Evolutionary conservation across 2,888 invertebrate genomes (phyloP), one percentile per base, ranked within the genome.

Genomic region (Dermolepida albohirtum): DNA sequence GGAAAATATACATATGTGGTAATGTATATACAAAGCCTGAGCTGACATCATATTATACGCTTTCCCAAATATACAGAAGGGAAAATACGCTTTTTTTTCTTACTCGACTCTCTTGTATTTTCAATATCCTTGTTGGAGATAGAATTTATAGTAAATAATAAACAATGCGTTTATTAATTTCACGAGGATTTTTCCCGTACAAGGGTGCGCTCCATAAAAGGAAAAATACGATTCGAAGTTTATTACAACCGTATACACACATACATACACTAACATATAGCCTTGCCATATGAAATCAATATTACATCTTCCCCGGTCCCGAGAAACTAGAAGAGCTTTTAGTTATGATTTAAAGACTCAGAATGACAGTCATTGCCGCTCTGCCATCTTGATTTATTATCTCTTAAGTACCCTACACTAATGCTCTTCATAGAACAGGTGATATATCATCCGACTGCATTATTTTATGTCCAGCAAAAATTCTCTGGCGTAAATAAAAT

Each of bases 271-370:
- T 11, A 16, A 39, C 34, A 14, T 16, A 54, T 8, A 7, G 29
- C 22, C 12, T 27, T 8, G 54, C 40, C 11, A 17, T 40, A 54
- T 40, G 40, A 62, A 62, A 62, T 62, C 59, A 62, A 62, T 62
- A 62, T 16, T 16, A 34, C 47, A 47, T 62, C 59, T 59, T 47
- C 34, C 17, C 14, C 27, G 59, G 44, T 34, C 1, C 22, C 11
- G 16, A 22, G 22, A 16, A 22, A 22, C 17, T 34, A 10, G 17
- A 14, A 47, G 34, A 10, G 44, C 52, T 40, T 39, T 47, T 54
- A 64, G 66, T 66, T 59, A 57, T 66, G 66, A 66, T 66, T 66
- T 66, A 66, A 66, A 49, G 66, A 57, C 57, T 57, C 39, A 44
- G 51, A 55, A 50, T 66, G 59, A 66, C 66, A 66, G 66, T 59